Conservation (phyloP, 2,797 vertebrate species). For the Cynopterus sphinx region DNA sequence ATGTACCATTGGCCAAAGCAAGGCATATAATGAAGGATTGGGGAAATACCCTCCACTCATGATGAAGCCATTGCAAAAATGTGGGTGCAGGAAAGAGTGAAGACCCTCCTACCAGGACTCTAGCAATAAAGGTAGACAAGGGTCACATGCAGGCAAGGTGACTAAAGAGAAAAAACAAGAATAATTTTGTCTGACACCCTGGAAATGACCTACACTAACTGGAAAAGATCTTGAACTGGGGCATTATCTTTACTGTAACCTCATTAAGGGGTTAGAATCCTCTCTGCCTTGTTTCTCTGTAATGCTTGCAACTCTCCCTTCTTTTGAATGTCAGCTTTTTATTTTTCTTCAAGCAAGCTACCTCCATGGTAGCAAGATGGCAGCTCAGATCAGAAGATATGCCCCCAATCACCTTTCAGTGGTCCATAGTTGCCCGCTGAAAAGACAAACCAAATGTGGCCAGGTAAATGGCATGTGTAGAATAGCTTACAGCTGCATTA, state of each 20-base stretch:
- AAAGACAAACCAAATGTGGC: background rate
- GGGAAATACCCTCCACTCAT: background rate
- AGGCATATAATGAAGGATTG: background rate
- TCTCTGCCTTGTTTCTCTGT: background rate
- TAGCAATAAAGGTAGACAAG: background rate
- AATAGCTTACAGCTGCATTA: background rate
- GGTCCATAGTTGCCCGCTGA: background rate
- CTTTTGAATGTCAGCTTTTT: background rate
- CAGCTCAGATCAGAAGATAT: background rate
- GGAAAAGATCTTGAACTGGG: background rate
- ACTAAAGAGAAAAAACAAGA: background rate
- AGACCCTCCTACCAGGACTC: background rate
- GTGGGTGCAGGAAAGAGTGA: background rate
- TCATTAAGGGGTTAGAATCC: background rate
- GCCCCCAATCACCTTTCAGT: background rate
- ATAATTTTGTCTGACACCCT: background rate
- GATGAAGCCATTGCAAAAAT: background rate
- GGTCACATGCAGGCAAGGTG: background rate
- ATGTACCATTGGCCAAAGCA: background rate
- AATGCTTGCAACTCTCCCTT: background rate
- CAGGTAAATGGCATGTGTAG: background rate
- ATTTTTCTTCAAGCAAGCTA: background rate
- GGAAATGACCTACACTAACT: background rate
- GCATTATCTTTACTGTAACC: background rate
- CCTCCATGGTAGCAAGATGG: background rate